Conservation (phyloP, 2,888 invertebrate genomes). For the Gastrophysa polygoni region DNA sequence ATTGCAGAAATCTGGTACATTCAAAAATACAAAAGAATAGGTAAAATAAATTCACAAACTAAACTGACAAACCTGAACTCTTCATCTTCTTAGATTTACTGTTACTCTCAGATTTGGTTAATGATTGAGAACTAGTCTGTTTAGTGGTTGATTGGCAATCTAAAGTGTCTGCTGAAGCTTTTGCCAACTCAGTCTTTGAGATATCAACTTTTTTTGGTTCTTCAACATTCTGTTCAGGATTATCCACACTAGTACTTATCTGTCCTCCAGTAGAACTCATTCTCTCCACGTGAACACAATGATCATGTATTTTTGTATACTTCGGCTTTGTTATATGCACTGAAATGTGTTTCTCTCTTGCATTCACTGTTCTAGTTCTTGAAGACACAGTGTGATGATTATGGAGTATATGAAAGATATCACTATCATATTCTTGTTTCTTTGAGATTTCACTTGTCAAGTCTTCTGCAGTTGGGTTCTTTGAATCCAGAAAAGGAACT, state of each 20-base stretch:
- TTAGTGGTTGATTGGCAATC: conserved; percentile 17
- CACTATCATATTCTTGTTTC: conserved; percentile 11
- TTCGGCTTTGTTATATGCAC: conserved; percentile 43
- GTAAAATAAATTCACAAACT: too few species aligned
- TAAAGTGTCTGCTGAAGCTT: conserved; percentile 18
- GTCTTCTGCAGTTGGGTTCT: background rate
- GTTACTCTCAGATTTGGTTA: conserved; percentile 3
- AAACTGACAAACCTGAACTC: conserved; percentile 25
- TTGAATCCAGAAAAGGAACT: background rate
- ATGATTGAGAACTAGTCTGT: conserved; percentile 22
- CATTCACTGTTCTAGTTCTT: conserved; percentile 51
- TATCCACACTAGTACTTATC: conserved; percentile 1
- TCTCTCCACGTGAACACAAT: conserved; percentile 33
- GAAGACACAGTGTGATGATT: conserved; percentile 56
- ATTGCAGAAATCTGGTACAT: background rate
- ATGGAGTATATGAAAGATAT: conserved; percentile 53
- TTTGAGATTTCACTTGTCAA: background rate
- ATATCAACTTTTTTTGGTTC: conserved; percentile 1
- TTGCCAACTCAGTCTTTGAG: conserved; percentile 12
- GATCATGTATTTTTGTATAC: conserved; percentile 32
- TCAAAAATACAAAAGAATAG: too few species aligned
- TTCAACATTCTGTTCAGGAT: background rate
- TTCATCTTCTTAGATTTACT: conserved; percentile 20
- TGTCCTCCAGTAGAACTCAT: background rate
- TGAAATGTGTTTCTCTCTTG: conserved; percentile 44